Evolutionary conservation across 2,888 invertebrate species (phyloP).

Genomic region (Hypolimnas misippus): DNA sequence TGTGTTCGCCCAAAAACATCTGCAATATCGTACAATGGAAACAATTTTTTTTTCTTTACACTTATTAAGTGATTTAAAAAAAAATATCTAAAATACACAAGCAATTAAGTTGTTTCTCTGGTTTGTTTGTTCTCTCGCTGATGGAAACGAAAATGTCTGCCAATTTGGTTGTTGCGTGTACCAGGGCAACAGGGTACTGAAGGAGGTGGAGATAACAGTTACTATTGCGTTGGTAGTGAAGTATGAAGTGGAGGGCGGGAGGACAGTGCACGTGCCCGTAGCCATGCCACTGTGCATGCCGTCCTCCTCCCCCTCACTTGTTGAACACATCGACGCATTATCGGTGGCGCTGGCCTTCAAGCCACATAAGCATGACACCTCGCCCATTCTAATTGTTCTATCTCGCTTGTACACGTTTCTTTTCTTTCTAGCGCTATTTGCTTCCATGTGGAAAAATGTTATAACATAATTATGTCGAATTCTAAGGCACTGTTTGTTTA

Average conservation of each 20-base stretch:
- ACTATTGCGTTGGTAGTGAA: conserved; percentile 49
- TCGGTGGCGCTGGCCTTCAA: conserved; percentile 52
- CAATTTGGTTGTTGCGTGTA: conserved; percentile 71
- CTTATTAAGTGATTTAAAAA: too few relatives aligned
- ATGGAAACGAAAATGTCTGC: conserved; percentile 63
- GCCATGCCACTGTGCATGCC: conserved; percentile 73
- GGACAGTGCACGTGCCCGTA: conserved; percentile 59
- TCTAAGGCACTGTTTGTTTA: background rate
- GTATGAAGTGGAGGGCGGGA: conserved; percentile 43
- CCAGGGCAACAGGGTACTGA: conserved; percentile 63
- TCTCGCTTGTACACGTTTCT: conserved; percentile 31
- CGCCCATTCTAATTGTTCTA: conserved; percentile 30
- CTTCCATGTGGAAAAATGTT: conserved; percentile 22
- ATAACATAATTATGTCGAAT: background rate
- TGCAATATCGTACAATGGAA: too few relatives aligned
- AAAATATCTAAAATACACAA: too few relatives aligned
- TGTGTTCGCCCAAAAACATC: too few relatives aligned
- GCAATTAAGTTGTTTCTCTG: too few relatives aligned
- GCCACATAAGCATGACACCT: conserved; percentile 34
- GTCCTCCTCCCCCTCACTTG: conserved; percentile 68
- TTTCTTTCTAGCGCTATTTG: conserved; percentile 20
- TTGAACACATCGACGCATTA: conserved; percentile 63
- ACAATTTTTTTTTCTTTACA: too few relatives aligned
- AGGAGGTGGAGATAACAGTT: conserved; percentile 62
- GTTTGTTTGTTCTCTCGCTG: background rate